Conservation (phyloP, 1,140 invertebrate genomes). For the Dendroctonus ponderosae region DNA sequence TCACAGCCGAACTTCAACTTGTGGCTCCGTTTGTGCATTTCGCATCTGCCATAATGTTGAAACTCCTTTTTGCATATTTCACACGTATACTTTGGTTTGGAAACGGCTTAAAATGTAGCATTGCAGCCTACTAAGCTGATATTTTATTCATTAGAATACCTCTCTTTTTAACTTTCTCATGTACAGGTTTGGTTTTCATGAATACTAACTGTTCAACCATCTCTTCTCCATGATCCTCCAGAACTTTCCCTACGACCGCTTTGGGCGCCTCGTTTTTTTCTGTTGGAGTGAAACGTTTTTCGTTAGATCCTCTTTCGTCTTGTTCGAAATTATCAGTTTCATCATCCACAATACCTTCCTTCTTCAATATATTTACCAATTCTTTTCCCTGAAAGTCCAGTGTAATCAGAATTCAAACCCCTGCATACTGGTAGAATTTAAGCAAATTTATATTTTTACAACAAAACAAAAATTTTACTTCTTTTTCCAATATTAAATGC, state of each 20-base stretch:
- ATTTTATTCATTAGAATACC: too few relatives aligned
- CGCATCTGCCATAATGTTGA: conserved; percentile 54
- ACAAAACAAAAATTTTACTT: too few relatives aligned
- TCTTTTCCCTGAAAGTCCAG: conserved; percentile 61
- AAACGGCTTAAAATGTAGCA: background rate
- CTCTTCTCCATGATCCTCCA: conserved; percentile 59
- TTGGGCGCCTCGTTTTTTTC: conserved; percentile 40
- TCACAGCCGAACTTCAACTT: conserved; percentile 57
- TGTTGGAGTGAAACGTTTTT: conserved; percentile 4
- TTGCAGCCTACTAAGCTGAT: too few relatives aligned
- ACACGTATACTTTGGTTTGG: conserved; percentile 51
- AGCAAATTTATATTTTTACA: too few relatives aligned
- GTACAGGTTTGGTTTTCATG: background rate
- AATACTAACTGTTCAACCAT: conserved; percentile 46
- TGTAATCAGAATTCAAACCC: too few relatives aligned
- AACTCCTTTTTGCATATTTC: conserved; percentile 58
- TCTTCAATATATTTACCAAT: conserved; percentile 68
- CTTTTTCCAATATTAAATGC: too few relatives aligned
- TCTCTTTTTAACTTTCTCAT: background rate
- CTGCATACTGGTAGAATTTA: too few relatives aligned
- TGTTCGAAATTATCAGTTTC: conserved; percentile 49
- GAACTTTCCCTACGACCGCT: conserved; percentile 66
- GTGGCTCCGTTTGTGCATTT: conserved; percentile 46
- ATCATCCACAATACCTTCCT: conserved; percentile 69
- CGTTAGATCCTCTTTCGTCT: background rate